Evolutionary conservation across 2,888 invertebrate species (phyloP).

Genomic region (Allolobophora icterica): DNA sequence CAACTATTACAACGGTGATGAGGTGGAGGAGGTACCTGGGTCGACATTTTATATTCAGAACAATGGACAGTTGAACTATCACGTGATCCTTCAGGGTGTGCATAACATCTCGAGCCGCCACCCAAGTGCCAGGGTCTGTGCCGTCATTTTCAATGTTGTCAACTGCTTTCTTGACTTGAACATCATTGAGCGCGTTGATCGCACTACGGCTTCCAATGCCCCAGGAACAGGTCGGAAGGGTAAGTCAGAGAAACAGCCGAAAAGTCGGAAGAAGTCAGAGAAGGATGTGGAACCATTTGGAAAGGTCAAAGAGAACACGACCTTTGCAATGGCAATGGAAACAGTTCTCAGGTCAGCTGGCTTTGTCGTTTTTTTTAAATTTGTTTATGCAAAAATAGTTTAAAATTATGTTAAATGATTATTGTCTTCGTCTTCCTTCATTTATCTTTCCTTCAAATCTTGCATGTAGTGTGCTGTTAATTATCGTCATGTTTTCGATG

Average conservation of each 20-base stretch:
- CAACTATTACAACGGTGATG: conserved; percentile 50
- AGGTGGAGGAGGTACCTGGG: conserved; percentile 68
- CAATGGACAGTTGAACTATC: conserved; percentile 90
- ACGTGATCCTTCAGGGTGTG: conserved; percentile 58
- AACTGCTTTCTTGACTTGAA: conserved; percentile 90
- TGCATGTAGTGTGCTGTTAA: too few species aligned
- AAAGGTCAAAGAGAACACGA: conserved; percentile 30
- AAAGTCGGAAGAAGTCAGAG: conserved; percentile 38
- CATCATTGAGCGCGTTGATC: conserved; percentile 66
- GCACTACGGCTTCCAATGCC: not conserved
- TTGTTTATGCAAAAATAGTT: not conserved
- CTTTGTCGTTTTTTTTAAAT: not conserved
- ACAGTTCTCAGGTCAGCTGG: conserved; percentile 68
- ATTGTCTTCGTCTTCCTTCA: not conserved
- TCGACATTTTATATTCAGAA: conserved; percentile 88
- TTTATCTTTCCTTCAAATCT: too few species aligned
- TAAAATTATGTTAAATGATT: not conserved
- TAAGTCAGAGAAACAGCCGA: conserved; percentile 18
- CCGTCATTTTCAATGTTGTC: conserved; percentile 88
- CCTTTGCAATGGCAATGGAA: conserved; percentile 70
- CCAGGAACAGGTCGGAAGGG: not conserved
- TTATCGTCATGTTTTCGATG: too few species aligned
- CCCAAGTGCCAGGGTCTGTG: conserved; percentile 85
- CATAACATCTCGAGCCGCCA: conserved; percentile 40
- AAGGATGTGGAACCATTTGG: conserved; percentile 21